These are phyloP conservation scores for Dendrocincla tyrannina DNA, from an alignment of 2,797 vertebrate species.

Conservation along the genomic window DNA sequence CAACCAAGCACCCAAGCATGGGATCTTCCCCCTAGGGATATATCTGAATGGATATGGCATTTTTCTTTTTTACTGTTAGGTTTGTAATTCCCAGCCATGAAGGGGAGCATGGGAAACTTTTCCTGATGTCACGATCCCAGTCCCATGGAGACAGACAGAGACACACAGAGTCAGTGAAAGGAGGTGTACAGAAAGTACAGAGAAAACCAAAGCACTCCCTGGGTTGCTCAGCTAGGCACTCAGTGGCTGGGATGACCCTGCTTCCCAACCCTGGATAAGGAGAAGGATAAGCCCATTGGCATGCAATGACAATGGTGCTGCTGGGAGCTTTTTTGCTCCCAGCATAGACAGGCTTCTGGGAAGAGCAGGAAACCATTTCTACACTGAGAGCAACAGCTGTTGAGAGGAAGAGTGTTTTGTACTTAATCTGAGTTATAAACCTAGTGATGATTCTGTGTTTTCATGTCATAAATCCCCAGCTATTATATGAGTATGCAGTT, in stretches of 20 bases:
- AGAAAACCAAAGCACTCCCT: background rate
- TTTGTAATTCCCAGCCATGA: background rate
- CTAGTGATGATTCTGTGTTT: background rate
- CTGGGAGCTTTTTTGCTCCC: background rate
- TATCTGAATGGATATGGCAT: background rate
- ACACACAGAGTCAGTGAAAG: background rate
- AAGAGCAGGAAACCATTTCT: background rate
- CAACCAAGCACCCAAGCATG: background rate
- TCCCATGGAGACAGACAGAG: background rate
- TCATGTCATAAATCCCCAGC: background rate
- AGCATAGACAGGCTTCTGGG: background rate
- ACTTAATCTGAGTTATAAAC: background rate
- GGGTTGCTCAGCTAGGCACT: background rate
- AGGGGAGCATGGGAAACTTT: background rate
- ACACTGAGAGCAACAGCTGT: background rate
- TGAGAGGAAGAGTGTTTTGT: background rate
- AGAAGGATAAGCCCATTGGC: background rate
- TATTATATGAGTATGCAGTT: background rate
- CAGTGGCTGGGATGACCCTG: background rate
- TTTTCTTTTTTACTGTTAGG: background rate
- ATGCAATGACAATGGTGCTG: background rate
- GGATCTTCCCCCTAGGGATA: background rate
- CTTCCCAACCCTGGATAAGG: background rate
- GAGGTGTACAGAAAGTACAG: background rate
- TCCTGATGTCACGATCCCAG: background rate